These are phyloP conservation scores for Tetragnatha versicolor DNA, from an alignment of 1,140 invertebrate species.

Conservation along the genomic window DNA sequence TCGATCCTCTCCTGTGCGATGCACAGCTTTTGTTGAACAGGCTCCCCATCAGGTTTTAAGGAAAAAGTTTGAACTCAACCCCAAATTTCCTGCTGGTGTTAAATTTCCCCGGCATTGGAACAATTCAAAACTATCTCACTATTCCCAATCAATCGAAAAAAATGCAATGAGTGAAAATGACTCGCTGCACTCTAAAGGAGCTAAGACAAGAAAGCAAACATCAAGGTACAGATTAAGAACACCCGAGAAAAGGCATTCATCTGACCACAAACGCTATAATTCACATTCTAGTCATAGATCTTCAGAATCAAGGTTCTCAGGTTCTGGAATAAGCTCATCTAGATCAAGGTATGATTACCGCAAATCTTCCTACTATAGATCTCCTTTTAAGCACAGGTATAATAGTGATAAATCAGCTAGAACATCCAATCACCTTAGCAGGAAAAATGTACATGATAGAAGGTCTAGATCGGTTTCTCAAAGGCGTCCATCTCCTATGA, in stretches of 20 bases:
- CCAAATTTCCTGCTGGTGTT: conserved; percentile 34
- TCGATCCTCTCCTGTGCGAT: background rate
- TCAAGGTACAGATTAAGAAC: background rate
- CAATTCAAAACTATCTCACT: conserved; percentile 27
- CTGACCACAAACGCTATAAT: background rate
- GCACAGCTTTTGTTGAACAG: background rate
- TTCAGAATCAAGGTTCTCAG: background rate
- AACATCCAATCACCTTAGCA: too few species aligned
- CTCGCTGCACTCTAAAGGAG: background rate
- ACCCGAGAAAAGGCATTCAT: background rate
- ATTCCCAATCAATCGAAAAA: conserved; percentile 9
- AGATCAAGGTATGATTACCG: background rate
- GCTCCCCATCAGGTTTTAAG: background rate
- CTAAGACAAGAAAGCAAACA: background rate
- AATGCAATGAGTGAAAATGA: background rate
- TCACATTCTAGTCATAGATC: background rate
- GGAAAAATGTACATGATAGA: too few species aligned
- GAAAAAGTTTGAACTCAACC: background rate
- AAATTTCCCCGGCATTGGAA: conserved; percentile 40
- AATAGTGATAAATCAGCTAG: too few species aligned
- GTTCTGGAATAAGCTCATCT: background rate
- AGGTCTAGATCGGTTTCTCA: too few species aligned
- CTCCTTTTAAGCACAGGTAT: too few species aligned
- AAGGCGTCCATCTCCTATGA: too few species aligned
- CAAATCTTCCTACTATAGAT: background rate